These are phyloP conservation scores for Orcinus orca DNA, from an alignment of 2,113 vertebrate genomes.

Conservation along the genomic window DNA sequence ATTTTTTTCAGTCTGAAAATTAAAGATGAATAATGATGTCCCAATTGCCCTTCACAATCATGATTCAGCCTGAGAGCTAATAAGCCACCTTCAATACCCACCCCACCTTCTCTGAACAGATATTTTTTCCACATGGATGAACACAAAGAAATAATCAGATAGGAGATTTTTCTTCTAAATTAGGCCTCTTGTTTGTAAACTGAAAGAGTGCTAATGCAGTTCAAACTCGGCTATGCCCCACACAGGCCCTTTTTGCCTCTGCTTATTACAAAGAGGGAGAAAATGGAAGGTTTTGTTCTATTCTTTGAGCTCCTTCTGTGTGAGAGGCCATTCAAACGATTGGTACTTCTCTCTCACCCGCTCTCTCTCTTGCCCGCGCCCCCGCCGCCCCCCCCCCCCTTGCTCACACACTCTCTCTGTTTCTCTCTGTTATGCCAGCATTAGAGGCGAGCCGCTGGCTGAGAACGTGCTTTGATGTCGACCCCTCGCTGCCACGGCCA, in stretches of 20 bases:
- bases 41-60: conserved; percentile 65
- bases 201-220: conserved; percentile 90
- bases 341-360: conserved; percentile 86
- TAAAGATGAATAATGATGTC: conserved; percentile 69
- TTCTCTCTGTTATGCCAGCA: conserved; percentile 93
- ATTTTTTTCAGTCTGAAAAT: conserved; percentile 69
- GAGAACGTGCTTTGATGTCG: conserved; percentile 95
- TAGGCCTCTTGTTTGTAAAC: conserved; percentile 98
- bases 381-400: conserved; percentile 74
- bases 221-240: conserved; percentile 81
- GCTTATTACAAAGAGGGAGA: conserved; percentile 91
- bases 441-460: conserved; percentile 92
- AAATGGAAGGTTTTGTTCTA: conserved; percentile 95
- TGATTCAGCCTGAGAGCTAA: conserved; percentile 79
- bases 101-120: conserved; percentile 68
- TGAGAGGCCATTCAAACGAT: conserved; percentile 86
- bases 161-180: conserved; percentile 90
- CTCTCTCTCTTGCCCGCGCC: conserved; percentile 77
- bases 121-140: conserved; percentile 81
- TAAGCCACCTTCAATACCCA: conserved; percentile 76
- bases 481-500: conserved; percentile 86
- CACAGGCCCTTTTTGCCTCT: conserved; percentile 76
- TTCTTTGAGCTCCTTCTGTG: conserved; percentile 85
- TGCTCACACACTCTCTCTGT: conserved; percentile 87
- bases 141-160: conserved; percentile 86